Evolutionary conservation across 2,888 invertebrate species (phyloP).

Genomic region (Tridacna crocea): DNA sequence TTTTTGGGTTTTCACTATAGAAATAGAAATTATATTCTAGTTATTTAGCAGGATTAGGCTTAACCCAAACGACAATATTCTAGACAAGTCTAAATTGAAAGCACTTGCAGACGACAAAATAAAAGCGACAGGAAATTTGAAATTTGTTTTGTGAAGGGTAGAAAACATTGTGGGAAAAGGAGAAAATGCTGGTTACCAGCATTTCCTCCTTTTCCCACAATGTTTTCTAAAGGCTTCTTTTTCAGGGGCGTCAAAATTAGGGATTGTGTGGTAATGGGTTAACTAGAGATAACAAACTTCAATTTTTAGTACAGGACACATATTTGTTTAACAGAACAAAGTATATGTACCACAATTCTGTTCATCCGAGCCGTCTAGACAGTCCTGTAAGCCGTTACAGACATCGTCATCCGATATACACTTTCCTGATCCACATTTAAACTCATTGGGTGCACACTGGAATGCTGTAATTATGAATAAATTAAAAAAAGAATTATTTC

Average conservation of each 20-base stretch:
- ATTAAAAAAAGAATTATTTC: no score
- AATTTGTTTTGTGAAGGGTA: no score
- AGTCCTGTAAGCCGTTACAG: slow-evolving; percentile 59
- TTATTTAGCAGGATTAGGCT: background rate
- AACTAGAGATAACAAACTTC: background rate
- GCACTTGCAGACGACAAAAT: background rate
- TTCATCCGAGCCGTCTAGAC: slow-evolving; percentile 58
- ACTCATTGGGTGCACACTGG: slow-evolving; percentile 43
- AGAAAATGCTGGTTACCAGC: no score
- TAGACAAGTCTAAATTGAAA: background rate
- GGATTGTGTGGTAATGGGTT: background rate
- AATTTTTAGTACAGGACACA: no score
- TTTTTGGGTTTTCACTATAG: no score
- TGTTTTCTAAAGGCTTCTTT: background rate
- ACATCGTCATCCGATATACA: slow-evolving; percentile 42
- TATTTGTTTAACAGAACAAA: no score
- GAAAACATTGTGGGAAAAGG: no score
- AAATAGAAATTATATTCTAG: no score
- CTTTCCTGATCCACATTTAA: slow-evolving; percentile 54
- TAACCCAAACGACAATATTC: background rate
- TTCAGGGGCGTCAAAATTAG: background rate
- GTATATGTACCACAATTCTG: slow-evolving; percentile 39
- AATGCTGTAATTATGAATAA: slow-evolving; percentile 23
- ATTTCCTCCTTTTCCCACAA: background rate
- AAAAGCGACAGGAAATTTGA: no score